A percentile compares a stretch with the other conserved stretches of the same genome.
Conservation (phyloP, 2,797 vertebrate species). For the Fringilla coelebs region DNA sequence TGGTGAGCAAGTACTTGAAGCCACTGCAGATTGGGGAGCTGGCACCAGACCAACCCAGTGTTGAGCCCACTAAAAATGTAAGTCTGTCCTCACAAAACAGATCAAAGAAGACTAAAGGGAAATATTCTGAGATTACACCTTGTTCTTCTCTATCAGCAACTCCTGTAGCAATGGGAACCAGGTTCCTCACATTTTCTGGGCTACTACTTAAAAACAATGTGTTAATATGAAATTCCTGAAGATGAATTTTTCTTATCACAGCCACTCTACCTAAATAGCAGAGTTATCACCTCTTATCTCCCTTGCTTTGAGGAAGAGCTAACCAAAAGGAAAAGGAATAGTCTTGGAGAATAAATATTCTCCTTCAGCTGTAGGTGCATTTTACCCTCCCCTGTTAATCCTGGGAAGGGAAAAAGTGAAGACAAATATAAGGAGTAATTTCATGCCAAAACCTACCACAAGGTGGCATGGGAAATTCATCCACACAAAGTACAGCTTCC, state of each 20-base stretch:
- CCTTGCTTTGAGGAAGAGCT: background rate
- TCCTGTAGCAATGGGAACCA: background rate
- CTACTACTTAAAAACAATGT: background rate
- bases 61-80: constrained; percentile 78
- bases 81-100: background rate
- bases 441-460: background rate
- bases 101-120: background rate
- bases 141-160: background rate
- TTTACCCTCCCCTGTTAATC: background rate
- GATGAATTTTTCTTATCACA: background rate
- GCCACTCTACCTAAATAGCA: background rate
- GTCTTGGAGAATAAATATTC: background rate
- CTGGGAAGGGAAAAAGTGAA: background rate
- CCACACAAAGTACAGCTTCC: background rate
- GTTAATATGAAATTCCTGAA: background rate
- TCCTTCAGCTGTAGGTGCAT: background rate
- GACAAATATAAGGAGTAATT: fast-evolving
- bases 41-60: constrained; percentile 72
- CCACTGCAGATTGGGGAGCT: constrained; percentile 77
- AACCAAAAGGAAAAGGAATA: background rate
- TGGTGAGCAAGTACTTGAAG: constrained; percentile 76
- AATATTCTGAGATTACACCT: background rate
- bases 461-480: background rate
- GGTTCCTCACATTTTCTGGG: background rate
- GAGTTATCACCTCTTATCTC: background rate